These are phyloP conservation scores for Podarcis muralis DNA, from an alignment of 2,113 vertebrate genomes.

Conservation along the genomic window DNA sequence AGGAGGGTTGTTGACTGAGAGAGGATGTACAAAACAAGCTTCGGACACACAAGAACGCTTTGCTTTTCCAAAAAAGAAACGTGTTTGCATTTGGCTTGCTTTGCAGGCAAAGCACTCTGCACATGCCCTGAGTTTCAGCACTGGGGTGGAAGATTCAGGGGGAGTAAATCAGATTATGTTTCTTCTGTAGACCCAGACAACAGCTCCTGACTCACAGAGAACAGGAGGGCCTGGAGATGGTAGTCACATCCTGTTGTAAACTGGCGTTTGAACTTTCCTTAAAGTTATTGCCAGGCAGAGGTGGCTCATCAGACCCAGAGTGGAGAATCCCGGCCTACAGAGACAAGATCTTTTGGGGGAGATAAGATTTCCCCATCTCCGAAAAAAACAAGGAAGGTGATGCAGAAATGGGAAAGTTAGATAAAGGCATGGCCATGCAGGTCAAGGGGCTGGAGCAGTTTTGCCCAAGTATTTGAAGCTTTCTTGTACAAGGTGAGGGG, in stretches of 20 bases:
- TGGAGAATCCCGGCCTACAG: neutral
- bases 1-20: too few relatives aligned
- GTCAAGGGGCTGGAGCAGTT: neutral
- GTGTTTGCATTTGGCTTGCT: fast-evolving
- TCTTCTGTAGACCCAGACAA: neutral
- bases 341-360: neutral
- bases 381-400: neutral
- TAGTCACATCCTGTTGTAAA: neutral
- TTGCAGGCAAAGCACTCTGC: neutral
- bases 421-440: neutral
- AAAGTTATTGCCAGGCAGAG: neutral
- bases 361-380: neutral
- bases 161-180: neutral
- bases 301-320: neutral
- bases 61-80: neutral
- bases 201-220: neutral
- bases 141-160: neutral
- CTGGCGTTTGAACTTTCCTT: neutral
- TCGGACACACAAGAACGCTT: neutral
- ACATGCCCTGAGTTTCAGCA: neutral
- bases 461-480: neutral
- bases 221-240: neutral
- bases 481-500: neutral
- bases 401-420: too few relatives aligned
- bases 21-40: too few relatives aligned